Evolutionary conservation across 2,888 invertebrate genomes (phyloP).

Genomic region (Altica lythri): DNA sequence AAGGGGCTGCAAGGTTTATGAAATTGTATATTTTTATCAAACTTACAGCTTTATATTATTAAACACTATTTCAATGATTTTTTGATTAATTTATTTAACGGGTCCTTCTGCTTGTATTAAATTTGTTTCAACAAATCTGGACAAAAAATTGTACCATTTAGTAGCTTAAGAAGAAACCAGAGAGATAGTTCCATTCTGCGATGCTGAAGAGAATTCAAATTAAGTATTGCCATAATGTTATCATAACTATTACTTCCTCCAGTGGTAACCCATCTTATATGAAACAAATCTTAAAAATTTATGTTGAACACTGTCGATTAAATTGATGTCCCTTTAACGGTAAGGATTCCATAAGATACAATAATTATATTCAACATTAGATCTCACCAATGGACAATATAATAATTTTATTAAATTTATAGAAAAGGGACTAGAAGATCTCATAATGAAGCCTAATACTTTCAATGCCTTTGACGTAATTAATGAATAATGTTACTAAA

Average conservation of each 20-base stretch:
- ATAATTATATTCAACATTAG: conserved; percentile 1
- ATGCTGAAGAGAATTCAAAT: not conserved
- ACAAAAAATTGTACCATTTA: not conserved
- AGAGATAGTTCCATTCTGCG: not conserved
- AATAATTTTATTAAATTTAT: not conserved
- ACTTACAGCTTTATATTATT: too few species aligned
- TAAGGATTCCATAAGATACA: conserved; percentile 4
- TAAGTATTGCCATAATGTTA: not conserved
- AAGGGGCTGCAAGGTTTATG: too few species aligned
- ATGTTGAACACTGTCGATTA: not conserved
- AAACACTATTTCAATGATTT: too few species aligned
- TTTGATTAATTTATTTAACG: too few species aligned
- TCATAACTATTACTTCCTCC: not conserved
- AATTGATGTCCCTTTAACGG: not conserved
- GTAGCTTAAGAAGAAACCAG: not conserved
- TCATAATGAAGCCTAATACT: not conserved
- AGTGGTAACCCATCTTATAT: not conserved
- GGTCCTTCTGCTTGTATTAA: not conserved
- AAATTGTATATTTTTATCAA: too few species aligned
- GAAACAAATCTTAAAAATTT: not conserved
- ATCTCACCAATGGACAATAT: conserved; percentile 1
- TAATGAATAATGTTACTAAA: too few species aligned
- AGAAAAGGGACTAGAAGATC: not conserved
- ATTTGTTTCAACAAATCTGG: not conserved
- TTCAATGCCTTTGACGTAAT: too few species aligned